Evolutionary conservation across 1,140 invertebrate genomes (phyloP), one percentile per base, ranked within the genome.

Genomic region (Drosophila lowei): DNA sequence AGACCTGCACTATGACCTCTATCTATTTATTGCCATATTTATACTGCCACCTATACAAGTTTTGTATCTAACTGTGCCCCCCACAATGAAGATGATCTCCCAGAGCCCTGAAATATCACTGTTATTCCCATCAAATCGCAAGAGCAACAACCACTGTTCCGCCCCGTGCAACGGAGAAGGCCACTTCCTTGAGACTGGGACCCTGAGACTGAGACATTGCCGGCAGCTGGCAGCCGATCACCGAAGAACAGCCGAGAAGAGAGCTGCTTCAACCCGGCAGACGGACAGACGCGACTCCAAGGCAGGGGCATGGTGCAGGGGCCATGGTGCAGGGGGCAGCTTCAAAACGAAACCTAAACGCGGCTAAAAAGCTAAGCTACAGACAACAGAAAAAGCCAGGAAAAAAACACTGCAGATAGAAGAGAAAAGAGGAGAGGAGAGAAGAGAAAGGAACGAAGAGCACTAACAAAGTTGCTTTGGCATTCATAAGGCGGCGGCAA

Each of bases 281-380:
- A 77, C 73, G 73, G 73, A 77, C 73, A 77, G 73, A 77, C 73
- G 73, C 73, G 73, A 70, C 72, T 25, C 38, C 15, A 21, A 50
- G 57, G 50, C 30, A 48, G 18, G 30, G 46, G 21, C 47, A 66
- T 16, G 38, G 23, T 46, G 58, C 56, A 55, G 55, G 42, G 44
- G 49, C 9, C 53, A 18, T 11, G 25, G 38, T 16, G 58, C 56
- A 55, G 55, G 42, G 49, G 49, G 13, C 53, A 23, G 38, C 49
- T 59, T 72, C 50, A 62, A 55, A 76, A 58, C 65, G 57, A 64
- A 85, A 79, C 80, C 34, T 72, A 79, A 84, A 85, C 62, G 72
- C 72, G 70, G 63, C 75, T 71, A 66, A 75, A 75, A 75, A 75
- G 72, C 65, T 72, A 67, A 80, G 56, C 54, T 48, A 46, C 57